Evolutionary conservation across 2,888 invertebrate species (phyloP).

Genomic region (Limnephilus lunatus): DNA sequence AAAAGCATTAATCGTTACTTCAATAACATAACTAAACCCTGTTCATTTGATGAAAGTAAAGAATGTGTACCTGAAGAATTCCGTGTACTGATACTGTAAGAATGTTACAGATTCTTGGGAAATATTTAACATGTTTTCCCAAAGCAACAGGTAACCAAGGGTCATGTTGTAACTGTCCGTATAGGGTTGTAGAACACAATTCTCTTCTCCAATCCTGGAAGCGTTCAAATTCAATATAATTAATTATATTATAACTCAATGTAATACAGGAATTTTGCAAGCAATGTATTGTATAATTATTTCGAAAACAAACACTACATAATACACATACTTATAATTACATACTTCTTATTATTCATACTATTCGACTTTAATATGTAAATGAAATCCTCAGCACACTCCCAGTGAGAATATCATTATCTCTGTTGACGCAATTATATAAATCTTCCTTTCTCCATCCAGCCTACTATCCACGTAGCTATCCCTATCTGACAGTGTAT

Average conservation of each 20-base stretch:
- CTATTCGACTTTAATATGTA: no score
- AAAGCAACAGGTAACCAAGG: constrained; percentile 84
- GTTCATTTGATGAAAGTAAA: constrained; percentile 9
- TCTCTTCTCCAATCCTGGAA: constrained; percentile 78
- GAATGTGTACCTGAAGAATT: constrained; percentile 73
- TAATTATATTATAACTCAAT: neutral
- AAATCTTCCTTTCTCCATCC: no score
- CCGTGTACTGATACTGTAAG: constrained; percentile 84
- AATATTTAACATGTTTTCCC: constrained; percentile 82
- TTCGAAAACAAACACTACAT: no score
- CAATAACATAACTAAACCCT: neutral
- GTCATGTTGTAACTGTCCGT: constrained; percentile 80
- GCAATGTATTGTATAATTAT: no score
- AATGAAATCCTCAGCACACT: no score
- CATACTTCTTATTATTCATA: no score
- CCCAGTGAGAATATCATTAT: no score
- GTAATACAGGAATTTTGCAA: no score
- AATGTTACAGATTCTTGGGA: constrained; percentile 83
- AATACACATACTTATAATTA: no score
- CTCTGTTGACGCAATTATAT: no score
- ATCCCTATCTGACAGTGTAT: no score
- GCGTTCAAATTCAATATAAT: neutral
- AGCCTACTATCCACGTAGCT: no score
- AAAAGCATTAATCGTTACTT: constrained; percentile 27
- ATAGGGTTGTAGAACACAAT: constrained; percentile 77